Evolutionary conservation across 2,113 vertebrate species (phyloP), one percentile per base, ranked within the genome.

Genomic region (Myrmophylax atrothorax): DNA sequence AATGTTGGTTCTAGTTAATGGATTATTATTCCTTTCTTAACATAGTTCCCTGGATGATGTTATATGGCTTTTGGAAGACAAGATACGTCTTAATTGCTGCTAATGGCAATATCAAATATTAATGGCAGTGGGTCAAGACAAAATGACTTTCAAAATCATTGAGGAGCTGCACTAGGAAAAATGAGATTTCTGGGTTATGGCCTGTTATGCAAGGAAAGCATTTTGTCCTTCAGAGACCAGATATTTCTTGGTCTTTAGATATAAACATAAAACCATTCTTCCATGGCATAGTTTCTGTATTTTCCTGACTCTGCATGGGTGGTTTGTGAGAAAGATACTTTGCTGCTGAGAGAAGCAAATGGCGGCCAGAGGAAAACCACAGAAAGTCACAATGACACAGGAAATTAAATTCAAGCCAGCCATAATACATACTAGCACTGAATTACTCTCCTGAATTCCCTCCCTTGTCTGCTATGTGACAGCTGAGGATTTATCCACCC

Each of bases 21-120:
- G 46, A 73, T 80, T 88, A 72, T 50, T 94, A 72, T 50, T 94
- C 22, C 52, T 81, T 66, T 74, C 49, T 79, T 73, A 69, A 70
- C 15, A 60, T 52, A 91, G n/a, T 52, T 81, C 29, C 23, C 38
- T 40, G 63, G 13, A 68, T 12, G 0, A 53, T 77, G 60, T 60
- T 84, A 67, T 29, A 56, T 0, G 1, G 18, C 18, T 92, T 90
- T 63, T 89, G 50, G 63, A 93, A 88, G 58, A 64, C 22, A n/a
- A 68, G n/a, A 42, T 35, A 14, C 8, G n/a, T 52, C 77, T 90
- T 81, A 79, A 64, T 72, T 95, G 59, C 59, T 49, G 20, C 75
- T 84, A 93, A 83, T 37, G 15, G 18, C 37, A 58, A 26, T 18
- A 14, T 74, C 62, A 91, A 89, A 80, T 87, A 85, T 59, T 81